Percentiles rank a stretch among this genome's conserved stretches.
These are phyloP conservation scores for Botia kubotai DNA, from an alignment of 2,797 vertebrate genomes.

Conservation along the genomic window DNA sequence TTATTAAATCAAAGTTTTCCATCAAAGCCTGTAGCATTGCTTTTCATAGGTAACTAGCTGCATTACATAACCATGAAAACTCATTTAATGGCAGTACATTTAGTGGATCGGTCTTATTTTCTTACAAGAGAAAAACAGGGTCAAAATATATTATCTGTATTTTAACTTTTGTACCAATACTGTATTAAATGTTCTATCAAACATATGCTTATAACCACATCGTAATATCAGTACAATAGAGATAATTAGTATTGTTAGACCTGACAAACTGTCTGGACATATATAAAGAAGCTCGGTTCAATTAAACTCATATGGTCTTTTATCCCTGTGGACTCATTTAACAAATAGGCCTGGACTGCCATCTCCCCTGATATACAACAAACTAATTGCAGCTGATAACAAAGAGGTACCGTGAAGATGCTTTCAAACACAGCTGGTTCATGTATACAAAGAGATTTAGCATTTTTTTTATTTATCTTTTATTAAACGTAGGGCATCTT, in stretches of 20 bases:
- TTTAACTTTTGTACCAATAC: background rate
- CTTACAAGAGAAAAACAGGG: background rate
- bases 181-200: background rate
- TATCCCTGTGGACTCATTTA: conserved; percentile 36
- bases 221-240: background rate
- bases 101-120: background rate
- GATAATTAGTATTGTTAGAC: background rate
- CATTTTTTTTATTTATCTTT: background rate
- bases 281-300: conserved; percentile 22
- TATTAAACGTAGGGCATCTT: conserved; percentile 1
- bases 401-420: background rate
- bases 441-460: background rate
- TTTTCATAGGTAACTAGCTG: background rate
- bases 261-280: background rate
- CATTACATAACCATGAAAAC: background rate
- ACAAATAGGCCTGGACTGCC: conserved; percentile 26
- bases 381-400: conserved; percentile 49
- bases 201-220: background rate
- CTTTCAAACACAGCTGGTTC: conserved; percentile 5
- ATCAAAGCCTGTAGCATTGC: background rate
- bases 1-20: background rate
- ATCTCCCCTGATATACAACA: conserved; percentile 33
- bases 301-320: background rate
- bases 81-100: background rate
- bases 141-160: no score